Conservation (phyloP, 2,888 invertebrate genomes). For the Polyploca ridens region DNA sequence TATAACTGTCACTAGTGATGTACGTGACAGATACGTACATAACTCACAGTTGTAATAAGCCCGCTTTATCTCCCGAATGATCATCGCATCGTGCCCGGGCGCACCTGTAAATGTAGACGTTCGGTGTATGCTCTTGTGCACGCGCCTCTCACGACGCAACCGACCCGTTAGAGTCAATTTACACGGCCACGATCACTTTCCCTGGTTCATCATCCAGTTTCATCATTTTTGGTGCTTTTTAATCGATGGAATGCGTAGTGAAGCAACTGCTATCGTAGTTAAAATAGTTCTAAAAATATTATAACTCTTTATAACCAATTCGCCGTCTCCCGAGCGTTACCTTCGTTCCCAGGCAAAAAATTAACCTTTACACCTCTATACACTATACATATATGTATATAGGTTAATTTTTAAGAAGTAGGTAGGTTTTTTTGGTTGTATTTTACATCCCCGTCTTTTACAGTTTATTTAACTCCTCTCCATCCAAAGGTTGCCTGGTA, state of each 20-base stretch:
- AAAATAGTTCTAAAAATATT: neutral
- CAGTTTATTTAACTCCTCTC: too few species aligned
- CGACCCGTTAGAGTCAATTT: constrained; percentile 43
- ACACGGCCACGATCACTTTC: constrained; percentile 46
- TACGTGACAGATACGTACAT: constrained; percentile 52
- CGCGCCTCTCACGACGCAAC: constrained; percentile 53
- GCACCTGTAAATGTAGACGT: constrained; percentile 64
- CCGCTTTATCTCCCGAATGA: constrained; percentile 42
- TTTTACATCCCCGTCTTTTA: too few species aligned
- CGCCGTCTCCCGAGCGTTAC: too few species aligned
- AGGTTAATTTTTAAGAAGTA: too few species aligned
- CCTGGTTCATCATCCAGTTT: constrained; percentile 20
- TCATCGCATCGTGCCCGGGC: constrained; percentile 51
- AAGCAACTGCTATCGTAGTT: neutral
- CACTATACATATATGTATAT: too few species aligned
- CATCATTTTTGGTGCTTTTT: neutral
- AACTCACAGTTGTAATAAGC: constrained; percentile 51
- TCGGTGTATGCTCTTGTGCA: constrained; percentile 24
- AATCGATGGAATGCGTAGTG: neutral
- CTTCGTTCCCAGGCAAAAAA: too few species aligned
- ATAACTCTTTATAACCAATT: neutral
- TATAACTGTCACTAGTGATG: constrained; percentile 50
- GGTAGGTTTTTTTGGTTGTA: too few species aligned
- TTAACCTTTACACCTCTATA: too few species aligned
- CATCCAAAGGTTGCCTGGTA: too few species aligned